Conservation (phyloP, 2,888 invertebrate species). For the Atethmia centrago region DNA sequence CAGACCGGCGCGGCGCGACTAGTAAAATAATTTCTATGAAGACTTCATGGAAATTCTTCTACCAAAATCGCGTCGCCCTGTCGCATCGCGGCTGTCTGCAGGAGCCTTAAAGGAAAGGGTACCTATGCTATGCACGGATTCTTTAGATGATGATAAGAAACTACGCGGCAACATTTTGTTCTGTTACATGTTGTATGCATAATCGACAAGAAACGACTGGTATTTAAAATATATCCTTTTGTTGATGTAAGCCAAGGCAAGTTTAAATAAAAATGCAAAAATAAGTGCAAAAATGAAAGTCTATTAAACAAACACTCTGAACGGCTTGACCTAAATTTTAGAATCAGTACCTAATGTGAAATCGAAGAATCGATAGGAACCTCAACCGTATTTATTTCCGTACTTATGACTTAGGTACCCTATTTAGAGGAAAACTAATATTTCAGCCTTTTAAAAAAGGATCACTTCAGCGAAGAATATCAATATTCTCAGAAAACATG, state of each 20-base stretch:
- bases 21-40: no score
- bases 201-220: conserved; percentile 3
- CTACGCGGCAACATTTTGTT: neutral
- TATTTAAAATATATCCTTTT: conserved; percentile 18
- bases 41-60: no score
- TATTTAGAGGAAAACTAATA: conserved; percentile 9
- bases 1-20: no score
- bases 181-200: neutral
- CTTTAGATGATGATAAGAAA: conserved; percentile 21
- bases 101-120: neutral
- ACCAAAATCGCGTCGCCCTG: no score
- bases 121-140: neutral
- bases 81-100: no score
- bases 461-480: no score
- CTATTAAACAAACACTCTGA: neutral
- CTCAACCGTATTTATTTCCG: neutral
- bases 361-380: conserved; percentile 20
- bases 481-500: no score
- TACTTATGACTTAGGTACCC: no score
- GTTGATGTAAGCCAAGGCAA: conserved; percentile 20
- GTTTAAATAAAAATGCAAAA: conserved; percentile 19
- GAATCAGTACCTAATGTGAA: neutral
- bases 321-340: conserved; percentile 35
- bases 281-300: conserved; percentile 38
- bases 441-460: no score